Conservation (phyloP, 2,888 invertebrate species). For the Eugnorisma glareosa region DNA sequence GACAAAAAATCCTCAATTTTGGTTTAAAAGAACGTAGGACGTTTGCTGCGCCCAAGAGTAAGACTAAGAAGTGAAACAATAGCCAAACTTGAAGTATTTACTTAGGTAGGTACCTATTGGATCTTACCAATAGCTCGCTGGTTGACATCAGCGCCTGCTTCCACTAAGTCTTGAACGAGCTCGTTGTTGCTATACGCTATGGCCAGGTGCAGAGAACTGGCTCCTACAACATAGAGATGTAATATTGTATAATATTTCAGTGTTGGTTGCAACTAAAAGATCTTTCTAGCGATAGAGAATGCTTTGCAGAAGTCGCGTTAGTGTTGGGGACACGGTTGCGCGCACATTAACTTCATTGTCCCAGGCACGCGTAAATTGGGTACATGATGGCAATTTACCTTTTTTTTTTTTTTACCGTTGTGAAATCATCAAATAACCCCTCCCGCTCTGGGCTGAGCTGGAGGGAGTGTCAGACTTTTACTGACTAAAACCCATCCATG, state of each 20-base stretch:
- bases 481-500: too few relatives aligned
- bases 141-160: constrained; percentile 97
- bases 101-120: background rate
- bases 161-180: constrained; percentile 97
- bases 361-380: background rate
- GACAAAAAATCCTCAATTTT: background rate
- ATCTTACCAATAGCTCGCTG: constrained; percentile 96
- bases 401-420: too few relatives aligned
- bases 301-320: background rate
- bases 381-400: background rate
- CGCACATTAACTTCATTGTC: background rate
- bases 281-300: background rate
- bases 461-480: too few relatives aligned
- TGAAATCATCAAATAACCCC: too few relatives aligned
- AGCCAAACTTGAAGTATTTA: background rate
- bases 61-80: background rate
- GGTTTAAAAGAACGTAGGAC: background rate
- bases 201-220: constrained; percentile 98
- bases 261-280: background rate
- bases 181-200: constrained; percentile 99
- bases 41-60: background rate
- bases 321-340: background rate
- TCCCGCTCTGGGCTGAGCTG: too few relatives aligned
- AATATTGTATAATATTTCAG: background rate
- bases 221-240: constrained; percentile 87